These are phyloP conservation scores for Xiphophorus maculatus DNA, from an alignment of 2,113 vertebrate species.

Conservation along the genomic window DNA sequence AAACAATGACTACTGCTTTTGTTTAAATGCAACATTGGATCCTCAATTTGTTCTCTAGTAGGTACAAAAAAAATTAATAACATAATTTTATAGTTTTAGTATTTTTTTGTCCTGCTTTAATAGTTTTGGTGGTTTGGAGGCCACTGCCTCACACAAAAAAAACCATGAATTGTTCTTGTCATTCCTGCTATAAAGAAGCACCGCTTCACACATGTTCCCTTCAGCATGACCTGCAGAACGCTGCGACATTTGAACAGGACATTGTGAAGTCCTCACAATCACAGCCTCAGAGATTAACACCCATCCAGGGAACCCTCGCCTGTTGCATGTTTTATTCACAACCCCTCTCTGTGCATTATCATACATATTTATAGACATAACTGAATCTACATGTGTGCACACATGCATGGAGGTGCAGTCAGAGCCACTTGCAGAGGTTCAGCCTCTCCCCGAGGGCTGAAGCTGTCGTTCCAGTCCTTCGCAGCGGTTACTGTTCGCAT, in stretches of 20 bases:
- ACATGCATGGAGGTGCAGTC: constrained; percentile 4
- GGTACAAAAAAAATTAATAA: background rate
- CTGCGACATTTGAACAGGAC: constrained; percentile 53
- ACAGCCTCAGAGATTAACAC: constrained; percentile 55
- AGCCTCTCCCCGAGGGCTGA: constrained; percentile 55
- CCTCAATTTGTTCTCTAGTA: background rate
- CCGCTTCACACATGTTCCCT: constrained; percentile 10
- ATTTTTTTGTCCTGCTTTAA: too few species aligned
- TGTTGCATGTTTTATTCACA: constrained; percentile 72
- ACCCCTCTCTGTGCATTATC: constrained; percentile 50
- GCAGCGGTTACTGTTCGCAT: constrained; percentile 52
- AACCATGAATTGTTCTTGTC: background rate
- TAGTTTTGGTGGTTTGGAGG: too few species aligned
- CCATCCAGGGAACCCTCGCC: constrained; percentile 52
- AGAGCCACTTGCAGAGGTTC: constrained; percentile 53
- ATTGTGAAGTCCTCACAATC: constrained; percentile 38
- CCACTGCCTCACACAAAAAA: background rate
- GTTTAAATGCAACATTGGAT: background rate
- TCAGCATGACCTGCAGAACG: constrained; percentile 11
- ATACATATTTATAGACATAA: constrained; percentile 72
- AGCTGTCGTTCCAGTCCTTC: constrained; percentile 68
- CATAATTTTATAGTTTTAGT: too few species aligned
- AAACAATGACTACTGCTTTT: background rate
- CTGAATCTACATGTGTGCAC: constrained; percentile 60
- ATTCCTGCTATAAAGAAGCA: constrained; percentile 16